These are phyloP conservation scores for Vireo griseus DNA, from an alignment of 2,797 vertebrate genomes.

Conservation along the genomic window DNA sequence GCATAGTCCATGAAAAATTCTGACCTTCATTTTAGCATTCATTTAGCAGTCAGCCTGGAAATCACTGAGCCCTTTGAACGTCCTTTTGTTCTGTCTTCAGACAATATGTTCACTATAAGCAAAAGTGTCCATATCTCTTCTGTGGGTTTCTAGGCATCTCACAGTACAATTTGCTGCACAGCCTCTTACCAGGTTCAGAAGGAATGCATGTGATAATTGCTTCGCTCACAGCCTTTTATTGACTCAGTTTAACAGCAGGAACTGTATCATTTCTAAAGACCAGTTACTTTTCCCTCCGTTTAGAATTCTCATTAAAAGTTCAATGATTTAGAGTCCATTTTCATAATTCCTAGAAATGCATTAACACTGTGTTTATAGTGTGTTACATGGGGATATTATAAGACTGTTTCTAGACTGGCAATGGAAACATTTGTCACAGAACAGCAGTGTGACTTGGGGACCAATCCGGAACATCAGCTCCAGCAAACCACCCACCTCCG, in stretches of 20 bases:
- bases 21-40: neutral
- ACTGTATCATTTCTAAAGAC: neutral
- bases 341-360: neutral
- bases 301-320: neutral
- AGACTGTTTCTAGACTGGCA: neutral
- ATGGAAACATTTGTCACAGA: neutral
- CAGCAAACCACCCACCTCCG: neutral
- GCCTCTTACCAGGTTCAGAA: neutral
- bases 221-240: neutral
- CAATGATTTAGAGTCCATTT: neutral
- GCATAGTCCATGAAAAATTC: neutral
- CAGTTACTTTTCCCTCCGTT: neutral
- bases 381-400: neutral
- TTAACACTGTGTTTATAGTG: neutral
- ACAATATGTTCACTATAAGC: neutral
- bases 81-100: neutral
- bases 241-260: neutral
- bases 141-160: neutral
- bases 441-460: neutral
- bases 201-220: neutral
- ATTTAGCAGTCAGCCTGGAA: neutral
- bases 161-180: neutral
- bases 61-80: accelerated
- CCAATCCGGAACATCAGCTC: neutral
- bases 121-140: neutral